Base-by-base conservation (phyloP, 2,888 invertebrate species). In the Meganola albula region DNA sequence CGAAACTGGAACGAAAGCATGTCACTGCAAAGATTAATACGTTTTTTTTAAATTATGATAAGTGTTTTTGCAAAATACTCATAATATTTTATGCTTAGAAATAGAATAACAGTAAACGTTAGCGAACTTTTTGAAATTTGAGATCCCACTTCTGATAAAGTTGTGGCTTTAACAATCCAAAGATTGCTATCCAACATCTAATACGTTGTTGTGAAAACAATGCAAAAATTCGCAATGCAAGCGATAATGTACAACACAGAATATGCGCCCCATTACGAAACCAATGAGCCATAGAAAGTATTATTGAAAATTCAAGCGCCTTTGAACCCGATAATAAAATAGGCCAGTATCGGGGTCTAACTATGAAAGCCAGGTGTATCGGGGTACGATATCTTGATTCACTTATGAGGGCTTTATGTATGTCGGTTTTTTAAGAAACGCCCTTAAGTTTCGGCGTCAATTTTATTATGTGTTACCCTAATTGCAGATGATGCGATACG, bases 391-490 rank as follows among this genome's bases (percentile, higher is more conserved):
- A 85, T 85, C 84, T 85, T 84, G 85, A 83, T 82, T 80, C 70
- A 73, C 72, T 77, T 71, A 74, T 76, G 67, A 75, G 82, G 78
- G 82, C 58, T 73, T 69, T 74, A 74, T 78, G 67, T 70, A 71
- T 73, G 73, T 74, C 56, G 69, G 63, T 69, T 68, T 75, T 71
- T 71, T 66, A 70, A 70, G 68, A 58, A 70, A 65, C 75, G 70
- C 79, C 77, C 71, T 76, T 71, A 73, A 72, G 75, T 69, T 72
- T 78, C 72, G 62, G 64, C 77, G 75, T 77, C 80, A 80, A 82
- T 84, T n/a, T n/a, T n/a, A n/a, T n/a, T 84, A 83, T 82, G 73
- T 67, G 65, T 78, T 74, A 82, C 84, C 84, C 83, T 82, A 80
- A 84, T 83, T 83, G 79, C 64, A 79, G 84, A 84, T 85, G 83